Percentiles rank a stretch among this genome's conserved stretches.
phyloP scores from a whole-genome alignment of 2,797 vertebrate genomes.

The Sebastes nivosus region DNA sequence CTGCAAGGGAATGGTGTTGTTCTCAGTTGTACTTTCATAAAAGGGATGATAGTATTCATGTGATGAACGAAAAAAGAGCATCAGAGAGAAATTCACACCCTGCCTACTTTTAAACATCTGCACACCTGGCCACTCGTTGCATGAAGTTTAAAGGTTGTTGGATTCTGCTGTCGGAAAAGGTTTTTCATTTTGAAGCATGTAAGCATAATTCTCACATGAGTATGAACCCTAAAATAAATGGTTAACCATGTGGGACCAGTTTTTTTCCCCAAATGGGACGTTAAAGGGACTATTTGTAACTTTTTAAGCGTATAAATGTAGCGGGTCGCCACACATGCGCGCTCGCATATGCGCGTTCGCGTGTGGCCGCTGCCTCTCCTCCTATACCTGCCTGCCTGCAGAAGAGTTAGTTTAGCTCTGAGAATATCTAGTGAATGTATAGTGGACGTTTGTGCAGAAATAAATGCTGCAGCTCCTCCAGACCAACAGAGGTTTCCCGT shows the following conservation, averaged over 20 bases:
- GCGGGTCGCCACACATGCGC: too few relatives aligned
- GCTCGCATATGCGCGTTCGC: too few relatives aligned
- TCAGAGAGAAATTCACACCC: neutral
- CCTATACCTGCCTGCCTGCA: too few relatives aligned
- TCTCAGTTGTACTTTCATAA: neutral
- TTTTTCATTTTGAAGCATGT: neutral
- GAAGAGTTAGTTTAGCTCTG: too few relatives aligned
- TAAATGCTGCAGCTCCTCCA: too few relatives aligned
- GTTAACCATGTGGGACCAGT: neutral
- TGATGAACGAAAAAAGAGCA: neutral
- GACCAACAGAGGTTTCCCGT: too few relatives aligned
- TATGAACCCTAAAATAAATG: neutral
- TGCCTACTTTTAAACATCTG: neutral
- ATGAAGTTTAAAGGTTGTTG: neutral
- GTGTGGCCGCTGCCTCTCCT: too few relatives aligned
- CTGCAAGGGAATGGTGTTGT: neutral
- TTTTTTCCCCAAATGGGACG: neutral
- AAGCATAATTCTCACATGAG: neutral
- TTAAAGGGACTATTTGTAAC: too few relatives aligned
- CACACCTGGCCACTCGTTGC: neutral
- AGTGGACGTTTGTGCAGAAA: too few relatives aligned
- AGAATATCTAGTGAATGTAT: too few relatives aligned
- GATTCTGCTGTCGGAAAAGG: neutral
- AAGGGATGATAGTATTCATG: neutral
- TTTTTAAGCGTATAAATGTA: too few relatives aligned